Evolutionary conservation across 2,797 vertebrate genomes (phyloP), one percentile per base, ranked within the genome.

Genomic region (Astyanax mexicanus): DNA sequence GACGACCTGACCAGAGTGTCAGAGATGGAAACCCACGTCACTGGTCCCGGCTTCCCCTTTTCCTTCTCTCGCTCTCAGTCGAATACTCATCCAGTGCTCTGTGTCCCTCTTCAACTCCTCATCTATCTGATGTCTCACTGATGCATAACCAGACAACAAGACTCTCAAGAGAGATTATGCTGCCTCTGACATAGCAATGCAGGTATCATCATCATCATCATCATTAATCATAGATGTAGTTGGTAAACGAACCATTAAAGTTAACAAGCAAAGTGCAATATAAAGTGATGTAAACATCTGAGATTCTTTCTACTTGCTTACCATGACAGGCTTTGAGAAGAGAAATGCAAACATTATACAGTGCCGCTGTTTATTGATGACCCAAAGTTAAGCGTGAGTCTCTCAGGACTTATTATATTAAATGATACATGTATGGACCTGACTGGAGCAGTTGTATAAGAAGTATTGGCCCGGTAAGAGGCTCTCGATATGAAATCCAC

Each of bases 401-500:
- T 47, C 42, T 32, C 15, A n/a, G 42, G 25, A 66, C 40, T 10
- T 40, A 6, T 21, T 19, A 38, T 35, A 27, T 13, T 62, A 42
- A 42, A 11, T 62, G 15, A 19, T 6, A 58, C 55, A 17, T 44
- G 55, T 37, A 1, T 21, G 9, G 13, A 49, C 25, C 29, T 5
- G 13, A 42, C 35, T 42, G 42, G 61, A 67, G 47, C 1, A 58
- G 42, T 51, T 42, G 60, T 66, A 78, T 72, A 27, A 67, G 52
- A 78, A 42, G 44, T 71, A 51, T 49, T 45, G 37, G 75, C 42
- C 10, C 45, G 13, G 27, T 67, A 67, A 35, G 44, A 67, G 45
- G 45, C 44, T 4, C 61, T 67, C 69, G 15, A 60, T 72, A 72
- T 72, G 40, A 67, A 78, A 78, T 78, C 76, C 44, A 60, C 54